These are phyloP conservation scores for Diploptera punctata DNA, from an alignment of 2,888 invertebrate genomes.

Conservation along the genomic window DNA sequence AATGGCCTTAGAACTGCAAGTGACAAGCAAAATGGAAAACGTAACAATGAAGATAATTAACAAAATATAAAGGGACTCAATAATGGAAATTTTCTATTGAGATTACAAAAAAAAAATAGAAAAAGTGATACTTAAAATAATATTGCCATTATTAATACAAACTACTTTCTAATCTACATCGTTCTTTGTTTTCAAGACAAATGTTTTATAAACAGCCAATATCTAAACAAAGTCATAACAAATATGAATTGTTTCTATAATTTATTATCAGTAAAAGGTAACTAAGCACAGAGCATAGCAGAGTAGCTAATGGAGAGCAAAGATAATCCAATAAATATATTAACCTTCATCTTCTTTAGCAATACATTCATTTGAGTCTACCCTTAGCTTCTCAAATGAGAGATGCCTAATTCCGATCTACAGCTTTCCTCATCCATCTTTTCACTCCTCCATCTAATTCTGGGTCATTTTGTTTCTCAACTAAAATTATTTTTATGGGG, in stretches of 20 bases:
- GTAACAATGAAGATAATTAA: slow-evolving; percentile 20
- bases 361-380: not conserved
- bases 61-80: slow-evolving; percentile 21
- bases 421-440: too few species aligned
- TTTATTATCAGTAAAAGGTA: not conserved
- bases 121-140: slow-evolving; percentile 14
- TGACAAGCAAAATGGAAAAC: not conserved
- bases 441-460: too few species aligned
- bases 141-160: slow-evolving; percentile 2
- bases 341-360: not conserved
- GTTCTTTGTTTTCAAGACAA: slow-evolving; percentile 19
- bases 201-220: slow-evolving; percentile 9
- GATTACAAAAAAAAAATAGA: not conserved
- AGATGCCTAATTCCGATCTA: not conserved
- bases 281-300: not conserved
- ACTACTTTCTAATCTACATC: not conserved
- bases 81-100: slow-evolving; percentile 27
- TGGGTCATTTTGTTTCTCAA: too few species aligned
- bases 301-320: too few species aligned
- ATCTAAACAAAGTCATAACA: not conserved
- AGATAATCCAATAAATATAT: too few species aligned
- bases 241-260: not conserved
- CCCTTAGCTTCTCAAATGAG: not conserved
- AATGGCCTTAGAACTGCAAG: slow-evolving; percentile 25
- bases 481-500: too few species aligned